These are phyloP conservation scores for Onthophagus taurus DNA, from an alignment of 1,140 invertebrate genomes.

Conservation along the genomic window DNA sequence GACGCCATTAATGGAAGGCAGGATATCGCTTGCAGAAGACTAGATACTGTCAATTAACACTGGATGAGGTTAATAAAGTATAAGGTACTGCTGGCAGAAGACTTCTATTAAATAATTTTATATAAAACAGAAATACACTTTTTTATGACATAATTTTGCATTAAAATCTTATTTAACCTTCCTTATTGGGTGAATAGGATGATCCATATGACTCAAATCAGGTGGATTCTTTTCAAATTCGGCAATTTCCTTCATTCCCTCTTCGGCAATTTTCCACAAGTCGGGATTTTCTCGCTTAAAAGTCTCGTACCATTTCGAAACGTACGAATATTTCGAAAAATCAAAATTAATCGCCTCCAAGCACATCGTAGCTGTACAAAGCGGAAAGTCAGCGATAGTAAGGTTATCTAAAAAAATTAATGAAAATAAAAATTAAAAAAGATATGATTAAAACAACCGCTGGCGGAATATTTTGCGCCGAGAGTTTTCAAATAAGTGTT, in stretches of 20 bases:
- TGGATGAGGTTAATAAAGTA: too few relatives aligned
- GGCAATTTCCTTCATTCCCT: slow-evolving; percentile 54
- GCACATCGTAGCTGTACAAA: slow-evolving; percentile 59
- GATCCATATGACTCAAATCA: slow-evolving; percentile 52
- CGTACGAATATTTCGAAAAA: slow-evolving; percentile 44
- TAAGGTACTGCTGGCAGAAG: too few relatives aligned
- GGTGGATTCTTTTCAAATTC: slow-evolving; percentile 58
- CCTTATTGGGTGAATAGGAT: slow-evolving; percentile 60
- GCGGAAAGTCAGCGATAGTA: slow-evolving; percentile 64
- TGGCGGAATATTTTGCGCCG: slow-evolving; percentile 55
- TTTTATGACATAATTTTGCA: too few relatives aligned
- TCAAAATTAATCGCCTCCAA: slow-evolving; percentile 62
- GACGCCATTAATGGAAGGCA: too few relatives aligned
- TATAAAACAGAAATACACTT: too few relatives aligned
- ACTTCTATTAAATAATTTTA: too few relatives aligned
- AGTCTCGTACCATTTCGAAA: slow-evolving; percentile 55
- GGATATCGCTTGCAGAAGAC: too few relatives aligned
- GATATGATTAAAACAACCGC: slow-evolving; percentile 31
- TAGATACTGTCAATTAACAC: too few relatives aligned
- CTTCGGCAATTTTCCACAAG: slow-evolving; percentile 56
- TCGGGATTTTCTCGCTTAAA: slow-evolving; percentile 57
- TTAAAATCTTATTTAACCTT: too few relatives aligned
- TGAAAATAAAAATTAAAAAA: slow-evolving; percentile 8
- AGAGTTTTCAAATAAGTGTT: slow-evolving; percentile 53
- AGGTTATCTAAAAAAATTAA: slow-evolving; percentile 42